Evolutionary conservation across 2,113 vertebrate species (phyloP).

Genomic region (Asarcornis scutulata): DNA sequence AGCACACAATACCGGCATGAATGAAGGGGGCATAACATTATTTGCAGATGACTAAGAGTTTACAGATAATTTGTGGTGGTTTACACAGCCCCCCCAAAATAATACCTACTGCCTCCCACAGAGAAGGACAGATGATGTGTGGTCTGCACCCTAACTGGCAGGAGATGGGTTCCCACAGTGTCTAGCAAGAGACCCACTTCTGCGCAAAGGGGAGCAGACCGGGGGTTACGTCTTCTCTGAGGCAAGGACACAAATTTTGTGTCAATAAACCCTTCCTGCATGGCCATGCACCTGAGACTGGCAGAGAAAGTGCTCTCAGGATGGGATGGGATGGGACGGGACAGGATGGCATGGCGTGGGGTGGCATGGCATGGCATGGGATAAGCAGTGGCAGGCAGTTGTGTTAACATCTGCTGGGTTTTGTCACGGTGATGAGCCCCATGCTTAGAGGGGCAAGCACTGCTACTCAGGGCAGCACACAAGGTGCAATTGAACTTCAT

Average conservation of each 20-base stretch:
- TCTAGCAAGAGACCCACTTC: neutral
- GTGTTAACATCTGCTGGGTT: neutral
- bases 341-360: no score
- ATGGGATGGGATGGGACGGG: no score
- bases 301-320: neutral
- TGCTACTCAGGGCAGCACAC: neutral
- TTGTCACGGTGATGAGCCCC: neutral
- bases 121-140: neutral
- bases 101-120: neutral
- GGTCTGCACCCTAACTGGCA: neutral
- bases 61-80: neutral
- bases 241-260: neutral
- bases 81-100: neutral
- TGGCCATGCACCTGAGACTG: accelerated
- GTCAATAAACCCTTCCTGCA: neutral
- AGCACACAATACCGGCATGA: neutral
- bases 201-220: neutral
- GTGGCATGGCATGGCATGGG: neutral
- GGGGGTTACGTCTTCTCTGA: neutral
- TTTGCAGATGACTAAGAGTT: neutral
- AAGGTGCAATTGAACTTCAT: neutral
- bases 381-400: neutral
- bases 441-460: neutral
- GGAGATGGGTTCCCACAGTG: neutral
- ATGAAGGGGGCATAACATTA: neutral